Conservation (phyloP, 2,888 invertebrate species). For the Ochropacha duplaris region DNA sequence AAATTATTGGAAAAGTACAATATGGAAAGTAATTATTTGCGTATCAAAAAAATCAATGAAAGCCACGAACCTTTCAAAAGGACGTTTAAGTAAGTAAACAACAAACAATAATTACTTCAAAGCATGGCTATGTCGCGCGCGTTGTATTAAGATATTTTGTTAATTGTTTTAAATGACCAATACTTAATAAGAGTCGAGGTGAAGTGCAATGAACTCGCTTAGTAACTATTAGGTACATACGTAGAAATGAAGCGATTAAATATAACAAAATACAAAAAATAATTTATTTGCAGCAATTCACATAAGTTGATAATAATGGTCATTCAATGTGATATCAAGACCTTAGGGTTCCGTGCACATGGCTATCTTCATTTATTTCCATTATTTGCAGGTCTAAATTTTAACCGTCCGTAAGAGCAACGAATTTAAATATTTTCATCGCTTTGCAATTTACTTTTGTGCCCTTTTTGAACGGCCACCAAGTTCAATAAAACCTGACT, state of each 20-base stretch:
- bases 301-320: not conserved
- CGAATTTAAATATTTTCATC: too few species aligned
- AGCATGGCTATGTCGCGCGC: not conserved
- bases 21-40: not conserved
- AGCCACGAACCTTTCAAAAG: not conserved
- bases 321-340: too few species aligned
- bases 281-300: too few species aligned
- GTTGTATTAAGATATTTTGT: not conserved
- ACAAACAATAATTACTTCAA: not conserved
- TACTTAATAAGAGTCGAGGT: conserved; percentile 14
- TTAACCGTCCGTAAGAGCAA: too few species aligned
- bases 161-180: not conserved
- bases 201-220: conserved; percentile 18
- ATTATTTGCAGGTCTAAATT: too few species aligned
- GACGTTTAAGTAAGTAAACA: not conserved
- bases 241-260: not conserved
- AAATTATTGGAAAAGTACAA: not conserved
- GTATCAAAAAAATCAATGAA: not conserved
- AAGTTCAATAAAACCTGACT: too few species aligned
- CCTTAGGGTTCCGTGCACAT: too few species aligned
- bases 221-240: conserved; percentile 4
- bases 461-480: too few species aligned
- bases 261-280: too few species aligned
- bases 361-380: too few species aligned
- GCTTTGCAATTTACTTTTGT: too few species aligned